phyloP scores from a whole-genome alignment of 2,797 vertebrate genomes.

The Tolypeutes matacus region DNA sequence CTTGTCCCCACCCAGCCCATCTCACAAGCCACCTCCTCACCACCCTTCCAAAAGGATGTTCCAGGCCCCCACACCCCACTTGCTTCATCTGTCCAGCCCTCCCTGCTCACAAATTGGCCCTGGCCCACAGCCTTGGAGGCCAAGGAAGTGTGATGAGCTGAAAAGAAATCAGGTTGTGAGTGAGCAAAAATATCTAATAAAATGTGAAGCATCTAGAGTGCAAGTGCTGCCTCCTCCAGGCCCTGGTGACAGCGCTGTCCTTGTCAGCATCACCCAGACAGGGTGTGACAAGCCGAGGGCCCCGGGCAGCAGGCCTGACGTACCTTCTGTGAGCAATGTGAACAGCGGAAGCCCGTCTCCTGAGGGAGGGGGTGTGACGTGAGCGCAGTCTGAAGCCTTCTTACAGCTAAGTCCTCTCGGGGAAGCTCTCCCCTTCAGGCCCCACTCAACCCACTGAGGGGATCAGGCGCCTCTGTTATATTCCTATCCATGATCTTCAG shows the following conservation, averaged over 20 bases:
- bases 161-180: not conserved
- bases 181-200: not conserved
- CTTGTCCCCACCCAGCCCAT: not conserved
- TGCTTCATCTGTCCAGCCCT: not conserved
- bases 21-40: not conserved
- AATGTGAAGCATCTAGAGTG: slow-evolving; percentile 41
- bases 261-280: slow-evolving; percentile 47
- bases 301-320: not conserved
- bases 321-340: not conserved
- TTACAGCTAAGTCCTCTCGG: not conserved
- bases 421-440: not conserved
- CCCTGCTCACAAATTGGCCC: not conserved
- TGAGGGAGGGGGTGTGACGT: rapidly evolving
- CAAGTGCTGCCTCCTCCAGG: slow-evolving; percentile 34
- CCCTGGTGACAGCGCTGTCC: not conserved
- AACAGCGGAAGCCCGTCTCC: not conserved
- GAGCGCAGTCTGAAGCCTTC: not conserved
- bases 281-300: slow-evolving; percentile 41
- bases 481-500: not conserved
- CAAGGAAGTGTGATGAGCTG: not conserved
- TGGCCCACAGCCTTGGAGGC: not conserved
- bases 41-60: not conserved
- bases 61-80: not conserved
- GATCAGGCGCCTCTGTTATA: not conserved
- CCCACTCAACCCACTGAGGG: rapidly evolving